Conservation (phyloP, 1,140 invertebrate species). For the Camponotus pennsylvanicus region DNA sequence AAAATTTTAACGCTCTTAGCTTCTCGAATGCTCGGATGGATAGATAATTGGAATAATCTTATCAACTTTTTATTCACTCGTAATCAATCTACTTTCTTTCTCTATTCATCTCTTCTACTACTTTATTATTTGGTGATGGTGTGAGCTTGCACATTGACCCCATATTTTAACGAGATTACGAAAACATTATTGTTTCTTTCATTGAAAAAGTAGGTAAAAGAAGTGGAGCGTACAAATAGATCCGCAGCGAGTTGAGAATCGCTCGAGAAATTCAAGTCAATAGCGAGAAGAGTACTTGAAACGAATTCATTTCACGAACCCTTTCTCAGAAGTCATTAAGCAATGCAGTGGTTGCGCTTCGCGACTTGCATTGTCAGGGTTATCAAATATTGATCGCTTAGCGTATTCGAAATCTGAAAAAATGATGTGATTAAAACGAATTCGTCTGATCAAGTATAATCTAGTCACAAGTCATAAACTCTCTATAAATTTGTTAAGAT, state of each 20-base stretch:
- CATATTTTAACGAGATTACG: constrained; percentile 22
- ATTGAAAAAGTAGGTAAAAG: constrained; percentile 8
- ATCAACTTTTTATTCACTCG: constrained; percentile 12
- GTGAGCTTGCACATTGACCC: not conserved
- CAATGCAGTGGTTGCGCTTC: not conserved
- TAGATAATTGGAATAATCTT: not conserved
- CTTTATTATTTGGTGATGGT: constrained; percentile 1
- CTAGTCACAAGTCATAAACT: not conserved
- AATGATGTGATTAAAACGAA: not conserved
- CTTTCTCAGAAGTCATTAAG: constrained; percentile 53
- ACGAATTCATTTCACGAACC: constrained; percentile 61
- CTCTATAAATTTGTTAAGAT: not conserved
- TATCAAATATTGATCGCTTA: not conserved
- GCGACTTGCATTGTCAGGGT: not conserved
- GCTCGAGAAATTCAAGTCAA: constrained; percentile 70
- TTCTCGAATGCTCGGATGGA: not conserved
- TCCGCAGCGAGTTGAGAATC: constrained; percentile 40
- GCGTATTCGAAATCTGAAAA: not conserved
- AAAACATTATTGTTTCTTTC: constrained; percentile 21
- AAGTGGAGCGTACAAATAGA: constrained; percentile 41
- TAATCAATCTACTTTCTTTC: not conserved
- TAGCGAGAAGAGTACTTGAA: constrained; percentile 74
- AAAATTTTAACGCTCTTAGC: not conserved
- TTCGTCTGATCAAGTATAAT: not conserved
- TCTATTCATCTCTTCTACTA: not conserved